phyloP scores from a whole-genome alignment of 2,888 invertebrate species.

The Notodonta dromedarius region DNA sequence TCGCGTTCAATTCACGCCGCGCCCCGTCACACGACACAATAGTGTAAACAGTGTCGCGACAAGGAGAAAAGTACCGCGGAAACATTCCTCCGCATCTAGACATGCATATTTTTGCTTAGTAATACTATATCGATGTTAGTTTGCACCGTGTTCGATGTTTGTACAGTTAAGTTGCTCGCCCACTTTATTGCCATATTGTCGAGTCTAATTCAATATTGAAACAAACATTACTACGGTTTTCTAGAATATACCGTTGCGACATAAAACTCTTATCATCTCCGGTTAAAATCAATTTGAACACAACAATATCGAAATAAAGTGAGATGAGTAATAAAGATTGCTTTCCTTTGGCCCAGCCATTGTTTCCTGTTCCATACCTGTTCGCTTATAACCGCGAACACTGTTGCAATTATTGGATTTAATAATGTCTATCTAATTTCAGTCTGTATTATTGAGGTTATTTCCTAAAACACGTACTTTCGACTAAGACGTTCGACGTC shows the following conservation, averaged over 20 bases:
- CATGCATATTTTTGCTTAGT: conserved; percentile 53
- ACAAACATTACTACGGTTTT: conserved; percentile 65
- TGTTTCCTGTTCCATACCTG: conserved; percentile 67
- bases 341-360: conserved; percentile 61
- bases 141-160: conserved; percentile 41
- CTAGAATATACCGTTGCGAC: conserved; percentile 67
- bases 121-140: conserved; percentile 37
- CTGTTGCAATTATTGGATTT: conserved; percentile 26
- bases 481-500: background rate
- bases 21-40: conserved; percentile 45
- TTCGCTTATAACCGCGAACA: conserved; percentile 57
- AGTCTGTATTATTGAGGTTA: background rate
- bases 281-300: conserved; percentile 70
- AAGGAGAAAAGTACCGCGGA: conserved; percentile 59
- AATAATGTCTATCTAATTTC: conserved; percentile 5
- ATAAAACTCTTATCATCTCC: conserved; percentile 72
- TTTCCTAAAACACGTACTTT: conserved; percentile 3
- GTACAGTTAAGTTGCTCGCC: conserved; percentile 51
- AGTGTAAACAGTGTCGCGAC: conserved; percentile 54
- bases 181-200: conserved; percentile 51
- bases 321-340: conserved; percentile 73
- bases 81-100: conserved; percentile 50
- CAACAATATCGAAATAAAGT: conserved; percentile 67
- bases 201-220: conserved; percentile 68
- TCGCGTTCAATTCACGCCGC: conserved; percentile 45